Evolutionary conservation across 2,113 vertebrate species (phyloP).

Genomic region (Sinocyclocheilus rhinocerous): DNA sequence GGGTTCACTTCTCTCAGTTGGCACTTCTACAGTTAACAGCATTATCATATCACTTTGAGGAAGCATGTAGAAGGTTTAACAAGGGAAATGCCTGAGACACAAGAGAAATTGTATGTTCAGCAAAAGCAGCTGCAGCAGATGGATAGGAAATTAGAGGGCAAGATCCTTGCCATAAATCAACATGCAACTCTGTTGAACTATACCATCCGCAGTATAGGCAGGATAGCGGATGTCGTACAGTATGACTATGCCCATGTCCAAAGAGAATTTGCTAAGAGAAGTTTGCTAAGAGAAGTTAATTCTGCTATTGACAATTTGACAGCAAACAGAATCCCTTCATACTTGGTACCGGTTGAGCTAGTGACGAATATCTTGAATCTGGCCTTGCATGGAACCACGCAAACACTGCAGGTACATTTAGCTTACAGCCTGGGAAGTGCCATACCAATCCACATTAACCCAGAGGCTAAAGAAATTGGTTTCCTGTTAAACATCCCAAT

Average conservation of each 20-base stretch:
- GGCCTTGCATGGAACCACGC: no score
- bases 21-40: constrained; percentile 24
- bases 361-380: no score
- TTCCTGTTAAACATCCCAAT: background rate
- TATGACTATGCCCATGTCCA: background rate
- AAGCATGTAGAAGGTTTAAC: constrained; percentile 5
- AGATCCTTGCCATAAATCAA: background rate
- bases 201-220: background rate
- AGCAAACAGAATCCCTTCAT: background rate
- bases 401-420: no score
- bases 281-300: background rate
- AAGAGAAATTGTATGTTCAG: background rate
- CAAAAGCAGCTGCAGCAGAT: no score
- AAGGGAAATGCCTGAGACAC: background rate
- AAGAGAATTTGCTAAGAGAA: background rate
- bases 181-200: background rate
- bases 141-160: background rate
- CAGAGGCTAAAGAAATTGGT: background rate
- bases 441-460: background rate
- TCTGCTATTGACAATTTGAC: background rate
- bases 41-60: background rate
- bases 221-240: background rate
- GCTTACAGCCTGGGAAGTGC: no score
- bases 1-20: constrained; percentile 23
- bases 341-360: background rate